Conservation (phyloP, 1,140 invertebrate genomes). For the Drosophila grimshawi region DNA sequence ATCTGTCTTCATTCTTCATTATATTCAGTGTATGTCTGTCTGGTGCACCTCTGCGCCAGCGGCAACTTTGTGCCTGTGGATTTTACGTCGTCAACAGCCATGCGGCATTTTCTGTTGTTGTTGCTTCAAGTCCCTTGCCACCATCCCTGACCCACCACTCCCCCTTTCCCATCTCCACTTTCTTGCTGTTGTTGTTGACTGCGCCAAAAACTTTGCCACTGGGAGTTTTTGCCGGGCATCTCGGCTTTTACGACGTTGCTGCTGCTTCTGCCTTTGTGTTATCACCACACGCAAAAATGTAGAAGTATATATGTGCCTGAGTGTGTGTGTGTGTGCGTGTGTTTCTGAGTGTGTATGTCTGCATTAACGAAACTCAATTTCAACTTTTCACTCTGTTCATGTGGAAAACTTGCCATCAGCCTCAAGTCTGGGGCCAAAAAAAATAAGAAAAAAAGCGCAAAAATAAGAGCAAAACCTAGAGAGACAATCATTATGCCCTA, state of each 20-base stretch:
- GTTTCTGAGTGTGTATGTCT: slow-evolving; percentile 45
- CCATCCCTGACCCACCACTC: not conserved
- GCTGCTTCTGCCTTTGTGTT: slow-evolving; percentile 36
- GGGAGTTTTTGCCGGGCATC: slow-evolving; percentile 43
- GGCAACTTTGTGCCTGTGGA: slow-evolving; percentile 50
- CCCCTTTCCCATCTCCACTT: not conserved
- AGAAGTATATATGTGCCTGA: slow-evolving; percentile 12
- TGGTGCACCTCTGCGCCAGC: slow-evolving; percentile 47
- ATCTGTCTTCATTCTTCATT: slow-evolving; percentile 20
- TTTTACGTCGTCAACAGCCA: slow-evolving; percentile 52
- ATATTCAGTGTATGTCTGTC: slow-evolving; percentile 39
- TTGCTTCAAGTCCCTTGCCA: not conserved
- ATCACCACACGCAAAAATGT: slow-evolving; percentile 42
- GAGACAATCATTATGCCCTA: slow-evolving; percentile 44
- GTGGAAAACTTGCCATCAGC: slow-evolving; percentile 60
- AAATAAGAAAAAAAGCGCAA: not conserved
- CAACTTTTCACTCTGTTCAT: slow-evolving; percentile 68
- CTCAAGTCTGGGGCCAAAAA: slow-evolving; percentile 31
- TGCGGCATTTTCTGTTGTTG: slow-evolving; percentile 28
- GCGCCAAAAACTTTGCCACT: slow-evolving; percentile 52
- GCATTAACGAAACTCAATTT: slow-evolving; percentile 68
- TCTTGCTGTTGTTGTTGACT: slow-evolving; percentile 45
- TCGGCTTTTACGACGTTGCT: slow-evolving; percentile 31
- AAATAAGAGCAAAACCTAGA: slow-evolving; percentile 6
- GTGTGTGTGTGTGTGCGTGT: slow-evolving; percentile 21